phyloP scores from a whole-genome alignment of 2,888 invertebrate species.

The Agrotis ipsilon region DNA sequence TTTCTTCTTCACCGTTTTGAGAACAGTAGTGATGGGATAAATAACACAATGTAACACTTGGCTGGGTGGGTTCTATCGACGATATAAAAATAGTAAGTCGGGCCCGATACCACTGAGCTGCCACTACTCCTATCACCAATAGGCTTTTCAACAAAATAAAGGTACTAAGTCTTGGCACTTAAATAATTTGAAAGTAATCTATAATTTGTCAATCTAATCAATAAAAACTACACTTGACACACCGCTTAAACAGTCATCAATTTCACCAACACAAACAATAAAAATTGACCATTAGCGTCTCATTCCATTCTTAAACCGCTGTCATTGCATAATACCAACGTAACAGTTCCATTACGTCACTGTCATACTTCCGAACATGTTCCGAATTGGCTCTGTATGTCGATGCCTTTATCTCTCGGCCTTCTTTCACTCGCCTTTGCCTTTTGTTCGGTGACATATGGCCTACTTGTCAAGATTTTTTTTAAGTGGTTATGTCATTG shows the following conservation, averaged over 20 bases:
- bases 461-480: constrained; percentile 46
- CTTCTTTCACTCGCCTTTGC: constrained; percentile 57
- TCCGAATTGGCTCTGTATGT: constrained; percentile 63
- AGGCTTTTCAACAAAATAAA: neutral
- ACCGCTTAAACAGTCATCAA: neutral
- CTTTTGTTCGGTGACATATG: constrained; percentile 51
- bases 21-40: no score
- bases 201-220: constrained; percentile 5
- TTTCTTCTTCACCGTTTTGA: no score
- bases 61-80: no score
- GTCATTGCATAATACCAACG: constrained; percentile 52
- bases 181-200: neutral
- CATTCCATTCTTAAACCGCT: constrained; percentile 59
- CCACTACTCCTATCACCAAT: no score
- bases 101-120: no score
- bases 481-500: constrained; percentile 41
- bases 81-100: no score
- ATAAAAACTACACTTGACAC: neutral
- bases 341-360: constrained; percentile 56
- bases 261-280: constrained; percentile 28
- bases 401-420: constrained; percentile 55
- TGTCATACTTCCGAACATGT: constrained; percentile 62
- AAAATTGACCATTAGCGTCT: constrained; percentile 17
- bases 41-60: no score
- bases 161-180: neutral